A percentile compares a stretch with the other conserved stretches of the same genome.
These are phyloP conservation scores for Orchestia grillus DNA, from an alignment of 1,140 invertebrate species.

Conservation along the genomic window DNA sequence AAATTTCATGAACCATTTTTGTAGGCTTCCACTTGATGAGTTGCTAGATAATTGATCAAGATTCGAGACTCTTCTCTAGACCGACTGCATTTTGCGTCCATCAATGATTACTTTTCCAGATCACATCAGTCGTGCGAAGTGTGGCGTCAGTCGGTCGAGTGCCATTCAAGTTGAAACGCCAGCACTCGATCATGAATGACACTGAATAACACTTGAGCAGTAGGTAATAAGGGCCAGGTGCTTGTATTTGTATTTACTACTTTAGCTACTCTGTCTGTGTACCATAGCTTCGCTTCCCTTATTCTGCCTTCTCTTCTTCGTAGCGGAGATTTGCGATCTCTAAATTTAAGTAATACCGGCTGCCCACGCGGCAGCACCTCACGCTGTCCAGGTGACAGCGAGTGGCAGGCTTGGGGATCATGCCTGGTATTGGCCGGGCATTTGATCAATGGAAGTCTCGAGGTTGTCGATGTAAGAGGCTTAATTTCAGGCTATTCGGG, in stretches of 20 bases:
- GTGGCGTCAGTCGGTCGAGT: not conserved
- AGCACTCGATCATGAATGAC: not conserved
- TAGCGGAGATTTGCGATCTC: not conserved
- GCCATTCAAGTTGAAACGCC: not conserved
- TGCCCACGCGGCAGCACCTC: too few species aligned
- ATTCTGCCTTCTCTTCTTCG: not conserved
- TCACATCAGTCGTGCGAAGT: not conserved
- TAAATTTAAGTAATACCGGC: not conserved
- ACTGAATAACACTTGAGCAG: not conserved
- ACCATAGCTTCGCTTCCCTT: not conserved
- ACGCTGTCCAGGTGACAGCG: not conserved
- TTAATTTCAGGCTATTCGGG: too few species aligned
- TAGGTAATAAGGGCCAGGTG: not conserved
- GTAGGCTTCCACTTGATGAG: not conserved
- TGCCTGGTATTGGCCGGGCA: not conserved
- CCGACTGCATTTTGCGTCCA: not conserved
- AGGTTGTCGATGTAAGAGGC: not conserved
- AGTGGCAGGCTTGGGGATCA: not conserved
- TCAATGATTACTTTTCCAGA: not conserved
- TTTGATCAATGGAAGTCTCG: not conserved
- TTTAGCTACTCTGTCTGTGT: not conserved
- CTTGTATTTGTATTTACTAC: not conserved
- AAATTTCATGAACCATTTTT: not conserved
- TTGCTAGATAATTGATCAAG: not conserved
- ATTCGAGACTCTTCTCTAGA: not conserved